Evolutionary conservation across 2,113 vertebrate genomes (phyloP).

Genomic region (Coptodon bakossiorum): DNA sequence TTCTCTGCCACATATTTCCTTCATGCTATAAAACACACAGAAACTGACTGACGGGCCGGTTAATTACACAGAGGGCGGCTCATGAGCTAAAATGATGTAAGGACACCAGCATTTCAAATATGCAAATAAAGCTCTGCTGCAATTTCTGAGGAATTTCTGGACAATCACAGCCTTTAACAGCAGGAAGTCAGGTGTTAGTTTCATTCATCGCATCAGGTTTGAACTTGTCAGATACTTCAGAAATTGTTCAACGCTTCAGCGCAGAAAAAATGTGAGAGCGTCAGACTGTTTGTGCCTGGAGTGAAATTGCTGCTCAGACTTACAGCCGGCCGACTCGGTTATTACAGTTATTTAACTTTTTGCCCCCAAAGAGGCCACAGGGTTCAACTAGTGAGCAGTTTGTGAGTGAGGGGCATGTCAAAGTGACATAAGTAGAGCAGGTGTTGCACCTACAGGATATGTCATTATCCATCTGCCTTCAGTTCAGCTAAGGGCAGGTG

Average conservation of each 20-base stretch:
- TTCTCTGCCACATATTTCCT: neutral
- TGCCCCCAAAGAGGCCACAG: neutral
- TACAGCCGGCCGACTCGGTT: conserved; percentile 7
- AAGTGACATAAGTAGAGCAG: neutral
- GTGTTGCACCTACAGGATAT: neutral
- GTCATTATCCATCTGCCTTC: neutral
- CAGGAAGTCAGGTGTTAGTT: conserved; percentile 40
- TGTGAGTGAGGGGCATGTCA: no score
- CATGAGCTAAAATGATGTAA: conserved; percentile 43
- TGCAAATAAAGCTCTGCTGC: conserved; percentile 3
- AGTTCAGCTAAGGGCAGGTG: neutral
- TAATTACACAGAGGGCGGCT: conserved; percentile 16
- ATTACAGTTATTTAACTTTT: conserved; percentile 9
- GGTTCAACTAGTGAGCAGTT: neutral
- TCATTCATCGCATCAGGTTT: conserved; percentile 45
- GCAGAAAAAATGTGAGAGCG: conserved; percentile 12
- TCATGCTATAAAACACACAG: neutral
- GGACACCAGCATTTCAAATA: conserved; percentile 49
- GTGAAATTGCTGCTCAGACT: conserved; percentile 40
- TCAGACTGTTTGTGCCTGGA: conserved; percentile 14
- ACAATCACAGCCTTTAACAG: conserved; percentile 6
- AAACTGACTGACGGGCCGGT: conserved; percentile 19
- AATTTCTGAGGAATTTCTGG: conserved; percentile 52
- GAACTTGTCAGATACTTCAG: conserved; percentile 44
- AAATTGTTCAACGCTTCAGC: conserved; percentile 1